Percentiles rank a stretch among this genome's conserved stretches.
These are phyloP conservation scores for Hyppa rectilinea DNA, from an alignment of 2,888 invertebrate species.

Conservation along the genomic window DNA sequence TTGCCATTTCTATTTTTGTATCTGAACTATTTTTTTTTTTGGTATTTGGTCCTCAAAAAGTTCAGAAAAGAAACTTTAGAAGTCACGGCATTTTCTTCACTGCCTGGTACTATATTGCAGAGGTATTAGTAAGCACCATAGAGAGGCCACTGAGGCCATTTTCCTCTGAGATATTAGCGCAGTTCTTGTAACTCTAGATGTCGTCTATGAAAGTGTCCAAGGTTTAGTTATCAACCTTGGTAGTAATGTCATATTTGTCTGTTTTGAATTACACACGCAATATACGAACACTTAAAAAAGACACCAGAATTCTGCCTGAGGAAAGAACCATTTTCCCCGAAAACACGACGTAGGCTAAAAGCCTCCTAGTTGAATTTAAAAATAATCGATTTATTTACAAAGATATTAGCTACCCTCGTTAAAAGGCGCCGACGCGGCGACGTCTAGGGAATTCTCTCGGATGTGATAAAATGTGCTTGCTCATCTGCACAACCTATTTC, in stretches of 20 bases:
- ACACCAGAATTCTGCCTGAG: not conserved
- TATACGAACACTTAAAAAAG: not conserved
- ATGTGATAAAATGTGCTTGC: slow-evolving; percentile 59
- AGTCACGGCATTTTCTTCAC: too few relatives aligned
- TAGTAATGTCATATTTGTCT: not conserved
- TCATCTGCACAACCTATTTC: slow-evolving; percentile 57
- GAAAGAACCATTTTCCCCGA: not conserved
- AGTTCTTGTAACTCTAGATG: too few relatives aligned
- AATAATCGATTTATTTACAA: slow-evolving; percentile 48
- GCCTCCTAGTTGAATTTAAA: slow-evolving; percentile 35
- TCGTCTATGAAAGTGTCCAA: too few relatives aligned
- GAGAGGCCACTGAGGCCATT: too few relatives aligned
- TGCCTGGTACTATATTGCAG: too few relatives aligned
- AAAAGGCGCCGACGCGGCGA: slow-evolving; percentile 27
- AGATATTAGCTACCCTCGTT: slow-evolving; percentile 55
- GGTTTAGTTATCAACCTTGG: not conserved
- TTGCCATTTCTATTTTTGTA: slow-evolving; percentile 8
- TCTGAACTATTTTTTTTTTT: not conserved
- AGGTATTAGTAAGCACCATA: too few relatives aligned
- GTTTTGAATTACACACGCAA: not conserved
- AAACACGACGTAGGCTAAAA: not conserved
- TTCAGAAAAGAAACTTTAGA: not conserved
- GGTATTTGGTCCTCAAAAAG: not conserved
- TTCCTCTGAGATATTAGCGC: too few relatives aligned
- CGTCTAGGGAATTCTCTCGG: slow-evolving; percentile 41